phyloP scores from a whole-genome alignment of 2,797 vertebrate species.

The Gambusia yucatana region DNA sequence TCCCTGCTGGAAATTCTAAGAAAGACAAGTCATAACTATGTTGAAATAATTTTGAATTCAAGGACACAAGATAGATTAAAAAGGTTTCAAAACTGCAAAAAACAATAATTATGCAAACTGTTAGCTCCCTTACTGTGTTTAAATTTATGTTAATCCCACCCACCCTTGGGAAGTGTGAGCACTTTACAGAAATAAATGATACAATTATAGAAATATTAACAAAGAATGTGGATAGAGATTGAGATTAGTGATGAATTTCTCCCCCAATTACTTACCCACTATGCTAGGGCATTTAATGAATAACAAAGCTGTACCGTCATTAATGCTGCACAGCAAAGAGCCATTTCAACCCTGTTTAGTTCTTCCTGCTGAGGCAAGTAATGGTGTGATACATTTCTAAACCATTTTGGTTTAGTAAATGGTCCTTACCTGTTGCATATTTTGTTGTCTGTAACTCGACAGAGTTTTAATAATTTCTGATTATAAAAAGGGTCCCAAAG shows the following conservation, averaged over 20 bases:
- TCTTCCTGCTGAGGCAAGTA: constrained; percentile 16
- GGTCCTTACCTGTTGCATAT: not conserved
- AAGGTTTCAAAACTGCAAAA: not conserved
- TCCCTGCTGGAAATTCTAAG: not conserved
- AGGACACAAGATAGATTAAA: not conserved
- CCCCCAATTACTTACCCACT: constrained; percentile 19
- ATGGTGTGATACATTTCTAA: constrained; percentile 1
- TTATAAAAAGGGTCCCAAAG: not conserved
- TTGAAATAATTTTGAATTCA: not conserved
- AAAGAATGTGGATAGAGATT: constrained; percentile 3
- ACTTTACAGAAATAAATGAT: constrained; percentile 13
- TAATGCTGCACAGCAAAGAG: constrained; percentile 28
- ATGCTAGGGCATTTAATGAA: constrained; percentile 39
- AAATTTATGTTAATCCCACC: constrained; percentile 24
- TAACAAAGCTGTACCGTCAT: constrained; percentile 36
- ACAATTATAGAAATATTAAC: constrained; percentile 26
- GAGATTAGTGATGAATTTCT: constrained; percentile 37
- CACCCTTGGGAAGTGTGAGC: constrained; percentile 4
- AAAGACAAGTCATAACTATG: not conserved
- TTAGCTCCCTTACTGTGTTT: constrained; percentile 18
- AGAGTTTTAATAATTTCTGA: not conserved
- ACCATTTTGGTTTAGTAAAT: not conserved
- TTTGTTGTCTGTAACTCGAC: not conserved
- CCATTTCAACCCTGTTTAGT: constrained; percentile 22
- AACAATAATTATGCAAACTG: not conserved